phyloP scores from a whole-genome alignment of 2,888 invertebrate genomes.

The Sylvicola cinctus region DNA sequence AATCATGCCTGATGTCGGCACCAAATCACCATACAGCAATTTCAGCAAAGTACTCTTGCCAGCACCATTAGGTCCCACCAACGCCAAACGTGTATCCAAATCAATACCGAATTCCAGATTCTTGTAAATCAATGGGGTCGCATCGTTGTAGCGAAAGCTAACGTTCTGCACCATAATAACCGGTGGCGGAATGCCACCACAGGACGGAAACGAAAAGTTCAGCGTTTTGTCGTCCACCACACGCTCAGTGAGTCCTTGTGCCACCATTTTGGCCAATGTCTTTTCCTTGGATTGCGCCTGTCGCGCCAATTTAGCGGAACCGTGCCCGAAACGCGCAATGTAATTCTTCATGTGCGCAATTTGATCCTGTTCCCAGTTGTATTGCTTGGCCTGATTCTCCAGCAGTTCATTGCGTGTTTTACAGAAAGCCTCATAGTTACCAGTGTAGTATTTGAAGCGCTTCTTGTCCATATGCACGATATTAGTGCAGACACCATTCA shows the following conservation, averaged over 20 bases:
- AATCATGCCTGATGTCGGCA: conserved; percentile 91
- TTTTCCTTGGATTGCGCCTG: conserved; percentile 99
- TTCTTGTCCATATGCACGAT: conserved; percentile 90
- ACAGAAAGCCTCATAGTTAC: conserved; percentile 92
- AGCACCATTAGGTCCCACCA: conserved; percentile 97
- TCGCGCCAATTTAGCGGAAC: conserved; percentile 92
- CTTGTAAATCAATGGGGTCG: conserved; percentile 81
- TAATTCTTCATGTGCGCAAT: conserved; percentile 99
- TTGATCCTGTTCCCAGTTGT: conserved; percentile 99
- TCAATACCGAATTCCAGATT: conserved; percentile 98
- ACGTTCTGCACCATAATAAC: conserved; percentile 98
- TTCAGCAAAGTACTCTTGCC: conserved; percentile 97
- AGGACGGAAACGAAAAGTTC: conserved; percentile 88
- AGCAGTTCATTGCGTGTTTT: conserved; percentile 82
- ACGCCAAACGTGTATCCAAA: conserved; percentile 82
- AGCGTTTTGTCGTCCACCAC: conserved; percentile 78
- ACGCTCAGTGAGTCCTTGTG: conserved; percentile 90
- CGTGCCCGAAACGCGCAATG: conserved; percentile 97
- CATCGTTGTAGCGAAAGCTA: conserved; percentile 79
- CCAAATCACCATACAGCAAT: conserved; percentile 83
- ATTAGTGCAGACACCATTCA: conserved; percentile 93
- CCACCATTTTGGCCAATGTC: conserved; percentile 98
- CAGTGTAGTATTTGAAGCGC: conserved; percentile 84
- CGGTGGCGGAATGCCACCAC: conserved; percentile 93
- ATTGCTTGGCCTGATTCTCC: conserved; percentile 98